Evolutionary conservation across 1,140 invertebrate genomes (phyloP), one percentile per base, ranked within the genome.

Genomic region (Rhynchophorus ferrugineus): DNA sequence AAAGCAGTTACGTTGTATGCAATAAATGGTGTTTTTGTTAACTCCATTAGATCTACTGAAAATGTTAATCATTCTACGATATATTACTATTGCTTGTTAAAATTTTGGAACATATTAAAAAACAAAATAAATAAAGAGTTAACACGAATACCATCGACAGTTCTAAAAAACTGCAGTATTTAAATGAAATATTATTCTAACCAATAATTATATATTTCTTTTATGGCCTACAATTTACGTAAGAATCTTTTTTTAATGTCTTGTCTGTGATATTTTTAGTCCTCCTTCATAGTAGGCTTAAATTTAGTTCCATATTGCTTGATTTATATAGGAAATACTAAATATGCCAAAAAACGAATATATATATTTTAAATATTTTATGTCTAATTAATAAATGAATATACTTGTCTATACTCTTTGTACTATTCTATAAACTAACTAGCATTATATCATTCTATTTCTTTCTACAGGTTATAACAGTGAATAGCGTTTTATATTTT

Each of bases 241-340:
- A 49, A 47, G 53, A 44, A 39, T 17, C 46, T 54, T 42, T 48
- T 46, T 54, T 54, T 44, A 43, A 54, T 48, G 41, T 54, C 52
- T 54, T 46, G 41, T 58, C 56, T 58, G 56, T 58, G 56, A 58
- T 58, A 58, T 58, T 58, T 58, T 58, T 43, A 53, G 45, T 58
- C 56, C 38, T 43, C 14, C 45, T 48, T 33, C 21, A 29, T 29
- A 9, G 16, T 37, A 16, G 16, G 8, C 9, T 48, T 48, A 22
- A 19, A 13, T 44, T 11, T 44, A 29, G n/a, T 33, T 33, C 8
- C 33, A 19, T 24, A 44, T 21, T 43, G 19, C 19, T 29, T 29
- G 5, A 29, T 19, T 41, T 41, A n/a, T 2, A 3, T 41, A 17
- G 2, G 2, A 17, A 18, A 2, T 41, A 3, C 18, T 41, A 3